phyloP scores from a whole-genome alignment of 2,113 vertebrate genomes.

The Microcebus murinus region DNA sequence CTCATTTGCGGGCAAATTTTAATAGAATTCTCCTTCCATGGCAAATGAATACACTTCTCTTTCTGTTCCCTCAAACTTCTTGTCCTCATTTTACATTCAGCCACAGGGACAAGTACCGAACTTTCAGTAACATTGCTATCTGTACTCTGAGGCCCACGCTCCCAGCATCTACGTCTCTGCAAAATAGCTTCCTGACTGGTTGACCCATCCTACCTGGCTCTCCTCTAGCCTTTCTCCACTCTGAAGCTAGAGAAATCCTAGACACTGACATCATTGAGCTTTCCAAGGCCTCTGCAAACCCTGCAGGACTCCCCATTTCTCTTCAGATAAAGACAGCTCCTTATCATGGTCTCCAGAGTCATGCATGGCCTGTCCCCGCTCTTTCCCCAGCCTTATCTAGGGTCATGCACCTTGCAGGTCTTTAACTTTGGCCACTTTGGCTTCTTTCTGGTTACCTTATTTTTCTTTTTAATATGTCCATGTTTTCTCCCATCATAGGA shows the following conservation, averaged over 20 bases:
- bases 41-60: too few species aligned
- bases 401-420: neutral
- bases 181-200: neutral
- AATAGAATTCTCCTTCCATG: too few species aligned
- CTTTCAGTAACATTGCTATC: neutral
- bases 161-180: neutral
- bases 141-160: neutral
- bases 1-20: too few species aligned
- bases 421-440: neutral
- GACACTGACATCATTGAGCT: neutral
- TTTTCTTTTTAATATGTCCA: neutral
- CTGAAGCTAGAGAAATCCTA: neutral
- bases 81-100: too few species aligned
- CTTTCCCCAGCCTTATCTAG: conserved; percentile 31
- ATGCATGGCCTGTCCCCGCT: neutral
- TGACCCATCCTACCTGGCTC: neutral
- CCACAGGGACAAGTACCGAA: too few species aligned
- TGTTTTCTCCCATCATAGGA: neutral
- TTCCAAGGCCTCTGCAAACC: neutral
- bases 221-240: neutral
- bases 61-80: too few species aligned
- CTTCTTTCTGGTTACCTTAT: neutral
- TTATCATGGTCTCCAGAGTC: neutral
- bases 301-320: neutral
- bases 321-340: neutral